Evolutionary conservation across 1,140 invertebrate species (phyloP), one percentile per base, ranked within the genome.

Genomic region (Panagrolaimus sp.): DNA sequence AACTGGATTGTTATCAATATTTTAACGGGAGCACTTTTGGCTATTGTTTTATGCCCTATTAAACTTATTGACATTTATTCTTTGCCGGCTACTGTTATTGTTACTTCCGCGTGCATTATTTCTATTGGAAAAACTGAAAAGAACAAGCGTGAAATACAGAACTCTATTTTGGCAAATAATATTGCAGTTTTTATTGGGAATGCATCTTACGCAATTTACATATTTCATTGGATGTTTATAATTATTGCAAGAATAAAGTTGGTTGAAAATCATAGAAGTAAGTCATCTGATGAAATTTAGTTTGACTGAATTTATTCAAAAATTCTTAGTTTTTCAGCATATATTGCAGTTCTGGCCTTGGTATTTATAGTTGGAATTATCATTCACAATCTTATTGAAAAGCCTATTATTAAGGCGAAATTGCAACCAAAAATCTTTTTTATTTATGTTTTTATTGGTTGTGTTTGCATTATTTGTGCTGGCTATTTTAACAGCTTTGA

Each of bases 141-240:
- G 8, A n/a, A 3, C 5, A 5, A 27, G 4, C 1, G 8, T 44
- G 11, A 14, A 11, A 64, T 25, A 43, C n/a, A 46, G 23, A 38
- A 64, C 9, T 23, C 9, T 16, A 7, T 64, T 38, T 43, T 42
- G 1, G 23, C 20, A 46, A 64, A 46, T 9, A 44, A n/a, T 43
- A 5, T n/a, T 64, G 9, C 14, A 8, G 44, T 64, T 42, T 44
- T 44, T 0, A 42, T 64, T 45, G 63, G 63, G 5, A 31, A 64
- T n/a, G 63, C 44, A 0, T 64, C 63, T 5, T 64, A 44, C 14
- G 14, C 63, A 5, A 44, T 64, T 3, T 64, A 64, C 38, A 23
- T 64, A 1, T 11, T 64, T 31, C 63, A 64, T 13, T 64, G 63
- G 63, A n/a, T 46, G 7, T 20, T 57, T 27, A 57, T 16, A 20